phyloP scores from a whole-genome alignment of 1,140 invertebrate species.

The Theocolax elegans region DNA sequence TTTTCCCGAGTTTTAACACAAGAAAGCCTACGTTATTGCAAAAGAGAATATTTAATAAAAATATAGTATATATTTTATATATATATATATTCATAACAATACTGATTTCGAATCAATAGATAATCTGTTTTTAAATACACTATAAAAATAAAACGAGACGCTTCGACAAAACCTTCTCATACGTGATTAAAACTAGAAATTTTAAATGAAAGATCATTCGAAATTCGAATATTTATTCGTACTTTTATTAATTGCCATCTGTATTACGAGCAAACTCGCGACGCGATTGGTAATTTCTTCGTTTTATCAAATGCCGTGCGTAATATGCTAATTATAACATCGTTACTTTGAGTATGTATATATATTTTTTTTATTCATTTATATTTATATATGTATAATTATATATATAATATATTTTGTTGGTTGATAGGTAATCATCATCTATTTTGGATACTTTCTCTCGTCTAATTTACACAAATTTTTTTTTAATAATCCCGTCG shows the following conservation, averaged over 20 bases:
- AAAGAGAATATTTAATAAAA: conserved; percentile 4
- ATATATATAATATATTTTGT: conserved; percentile 47
- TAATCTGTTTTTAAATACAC: background rate
- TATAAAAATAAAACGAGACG: conserved; percentile 19
- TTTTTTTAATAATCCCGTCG: conserved; percentile 47
- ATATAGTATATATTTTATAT: conserved; percentile 16
- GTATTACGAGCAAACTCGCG: conserved; percentile 25
- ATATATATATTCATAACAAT: conserved; percentile 12
- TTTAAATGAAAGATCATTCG: background rate
- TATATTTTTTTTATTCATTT: conserved; percentile 40
- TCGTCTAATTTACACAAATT: conserved; percentile 62
- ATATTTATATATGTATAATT: conserved; percentile 43
- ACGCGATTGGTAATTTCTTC: conserved; percentile 7
- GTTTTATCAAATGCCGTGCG: conserved; percentile 38
- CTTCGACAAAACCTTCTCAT: conserved; percentile 15
- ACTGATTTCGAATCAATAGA: conserved; percentile 1
- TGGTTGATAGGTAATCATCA: conserved; percentile 52
- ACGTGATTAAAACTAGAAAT: no score
- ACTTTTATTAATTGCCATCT: background rate
- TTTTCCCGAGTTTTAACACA: no score
- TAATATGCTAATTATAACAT: conserved; percentile 44
- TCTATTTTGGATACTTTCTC: conserved; percentile 61
- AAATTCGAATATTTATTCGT: conserved; percentile 4
- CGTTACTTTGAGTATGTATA: conserved; percentile 42
- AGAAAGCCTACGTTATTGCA: background rate